Evolutionary conservation across 2,113 vertebrate species (phyloP).

Genomic region (Vimba vimba): DNA sequence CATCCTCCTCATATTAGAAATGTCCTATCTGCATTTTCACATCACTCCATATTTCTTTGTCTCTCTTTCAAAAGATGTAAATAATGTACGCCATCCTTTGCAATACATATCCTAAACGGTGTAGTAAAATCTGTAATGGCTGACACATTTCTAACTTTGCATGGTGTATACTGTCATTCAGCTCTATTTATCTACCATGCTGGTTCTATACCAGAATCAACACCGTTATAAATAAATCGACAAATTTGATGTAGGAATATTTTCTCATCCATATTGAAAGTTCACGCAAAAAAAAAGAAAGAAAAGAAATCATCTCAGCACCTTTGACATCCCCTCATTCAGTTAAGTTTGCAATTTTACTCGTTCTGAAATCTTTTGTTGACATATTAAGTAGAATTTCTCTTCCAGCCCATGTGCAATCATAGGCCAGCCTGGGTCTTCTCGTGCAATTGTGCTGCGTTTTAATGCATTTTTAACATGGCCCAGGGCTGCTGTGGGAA

Average conservation of each 20-base stretch:
- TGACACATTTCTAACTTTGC: background rate
- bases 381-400: background rate
- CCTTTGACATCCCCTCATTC: background rate
- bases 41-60: background rate
- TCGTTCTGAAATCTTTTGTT: constrained; percentile 1
- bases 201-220: background rate
- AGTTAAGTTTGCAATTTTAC: background rate
- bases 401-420: background rate
- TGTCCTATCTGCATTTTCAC: background rate
- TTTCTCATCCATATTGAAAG: background rate
- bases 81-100: background rate
- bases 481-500: constrained; percentile 62
- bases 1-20: background rate
- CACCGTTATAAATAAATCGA: background rate
- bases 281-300: background rate
- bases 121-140: background rate
- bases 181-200: background rate
- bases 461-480: constrained; percentile 46
- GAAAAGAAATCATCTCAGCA: background rate
- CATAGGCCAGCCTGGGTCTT: constrained; percentile 24
- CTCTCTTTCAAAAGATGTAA: background rate
- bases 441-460: background rate
- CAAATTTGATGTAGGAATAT: background rate
- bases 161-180: background rate
- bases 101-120: background rate